These are phyloP conservation scores for Hyperoodon ampullatus DNA, from an alignment of 2,113 vertebrate genomes.

Conservation along the genomic window DNA sequence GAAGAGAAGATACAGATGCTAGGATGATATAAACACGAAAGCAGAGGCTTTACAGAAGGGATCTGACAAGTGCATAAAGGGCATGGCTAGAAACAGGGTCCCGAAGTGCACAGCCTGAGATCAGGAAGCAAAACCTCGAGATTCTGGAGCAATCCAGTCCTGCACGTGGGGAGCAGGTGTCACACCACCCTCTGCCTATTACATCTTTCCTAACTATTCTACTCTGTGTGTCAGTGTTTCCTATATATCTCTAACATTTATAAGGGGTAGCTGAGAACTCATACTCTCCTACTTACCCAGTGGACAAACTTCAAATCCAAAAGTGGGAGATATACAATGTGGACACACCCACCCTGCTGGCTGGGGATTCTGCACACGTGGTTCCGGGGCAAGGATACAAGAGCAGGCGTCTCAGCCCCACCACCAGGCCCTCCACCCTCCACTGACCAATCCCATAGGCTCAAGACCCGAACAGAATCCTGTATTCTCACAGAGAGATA, in stretches of 20 bases:
- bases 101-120: background rate
- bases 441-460: too few relatives aligned
- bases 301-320: too few relatives aligned
- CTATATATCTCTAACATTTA: background rate
- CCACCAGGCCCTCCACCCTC: fast-evolving
- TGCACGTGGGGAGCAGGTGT: background rate
- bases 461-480: fast-evolving
- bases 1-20: fast-evolving
- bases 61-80: fast-evolving
- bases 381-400: fast-evolving
- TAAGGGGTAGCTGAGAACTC: background rate
- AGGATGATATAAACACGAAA: background rate
- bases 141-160: background rate
- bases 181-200: fast-evolving
- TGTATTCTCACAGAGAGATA: background rate
- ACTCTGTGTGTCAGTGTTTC: background rate
- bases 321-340: too few relatives aligned
- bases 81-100: fast-evolving
- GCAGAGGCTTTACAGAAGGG: background rate
- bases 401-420: too few relatives aligned
- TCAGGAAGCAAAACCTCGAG: background rate
- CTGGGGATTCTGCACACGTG: fast-evolving
- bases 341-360: background rate
- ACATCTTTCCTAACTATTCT: background rate
- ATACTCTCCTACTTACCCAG: background rate